These are phyloP conservation scores for Paragorgia papillata DNA, from an alignment of 92 coral and sea anemone species.

Conservation along the genomic window DNA sequence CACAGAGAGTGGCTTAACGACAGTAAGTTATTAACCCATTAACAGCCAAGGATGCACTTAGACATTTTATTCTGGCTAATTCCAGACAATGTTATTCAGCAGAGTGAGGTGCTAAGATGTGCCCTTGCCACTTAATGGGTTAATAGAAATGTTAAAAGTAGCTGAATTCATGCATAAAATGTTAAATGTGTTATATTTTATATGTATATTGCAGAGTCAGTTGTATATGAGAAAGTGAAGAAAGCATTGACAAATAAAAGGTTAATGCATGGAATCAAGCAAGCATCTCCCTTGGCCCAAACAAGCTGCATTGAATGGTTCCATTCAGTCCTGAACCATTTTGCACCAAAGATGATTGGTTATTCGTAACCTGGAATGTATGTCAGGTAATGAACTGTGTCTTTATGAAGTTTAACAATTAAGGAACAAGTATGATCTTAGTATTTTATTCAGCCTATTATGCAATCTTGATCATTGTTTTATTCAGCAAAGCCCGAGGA, in stretches of 20 bases:
- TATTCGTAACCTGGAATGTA: constrained; percentile 32
- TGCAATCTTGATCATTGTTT: too few relatives aligned
- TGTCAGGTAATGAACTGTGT: constrained; percentile 8
- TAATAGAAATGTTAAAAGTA: not conserved
- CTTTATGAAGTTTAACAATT: not conserved
- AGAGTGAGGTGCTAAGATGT: too few relatives aligned
- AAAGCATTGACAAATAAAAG: constrained; percentile 28
- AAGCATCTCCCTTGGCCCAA: constrained; percentile 18
- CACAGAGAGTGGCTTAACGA: constrained; percentile 40
- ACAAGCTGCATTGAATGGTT: constrained; percentile 28
- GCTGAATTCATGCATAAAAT: not conserved
- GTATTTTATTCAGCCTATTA: not conserved
- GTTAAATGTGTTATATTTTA: not conserved
- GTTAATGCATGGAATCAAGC: constrained; percentile 16
- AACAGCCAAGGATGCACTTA: not conserved
- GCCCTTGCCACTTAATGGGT: not conserved
- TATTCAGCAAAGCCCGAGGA: too few relatives aligned
- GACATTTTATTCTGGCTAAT: too few relatives aligned
- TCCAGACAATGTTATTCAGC: not conserved
- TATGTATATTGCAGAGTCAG: constrained; percentile 16
- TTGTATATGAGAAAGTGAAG: constrained; percentile 34
- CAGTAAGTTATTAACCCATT: constrained; percentile 2
- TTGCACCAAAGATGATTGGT: constrained; percentile 20
- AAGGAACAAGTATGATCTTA: not conserved
- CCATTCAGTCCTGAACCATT: constrained; percentile 33